A percentile compares a stretch with the other conserved stretches of the same genome.
Conservation (phyloP, 2,113 vertebrate genomes). For the Petrocephalus microphthalmus region DNA sequence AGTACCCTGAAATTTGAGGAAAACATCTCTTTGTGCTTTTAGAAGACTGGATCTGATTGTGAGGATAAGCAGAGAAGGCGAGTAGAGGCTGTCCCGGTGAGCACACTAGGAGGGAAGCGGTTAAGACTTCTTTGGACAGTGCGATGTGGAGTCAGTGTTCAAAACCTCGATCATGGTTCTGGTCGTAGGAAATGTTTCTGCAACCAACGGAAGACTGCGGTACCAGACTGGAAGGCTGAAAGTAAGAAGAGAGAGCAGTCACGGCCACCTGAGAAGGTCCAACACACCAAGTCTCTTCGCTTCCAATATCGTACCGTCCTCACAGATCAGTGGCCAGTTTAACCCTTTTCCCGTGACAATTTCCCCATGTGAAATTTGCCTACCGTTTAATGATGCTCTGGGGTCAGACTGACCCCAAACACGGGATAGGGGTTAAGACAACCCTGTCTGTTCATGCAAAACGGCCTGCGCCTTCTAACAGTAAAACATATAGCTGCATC, state of each 20-base stretch:
- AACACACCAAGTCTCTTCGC: not conserved
- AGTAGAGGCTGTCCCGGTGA: not conserved
- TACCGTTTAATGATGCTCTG: too few species aligned
- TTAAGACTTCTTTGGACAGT: conserved; percentile 80
- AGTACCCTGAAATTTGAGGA: not conserved
- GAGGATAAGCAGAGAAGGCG: conserved; percentile 21
- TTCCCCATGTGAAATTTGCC: too few species aligned
- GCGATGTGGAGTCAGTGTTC: conserved; percentile 84
- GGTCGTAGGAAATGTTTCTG: conserved; percentile 84
- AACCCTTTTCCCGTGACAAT: too few species aligned
- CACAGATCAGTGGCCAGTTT: not conserved
- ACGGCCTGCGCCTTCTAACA: not conserved
- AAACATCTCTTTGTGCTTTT: not conserved
- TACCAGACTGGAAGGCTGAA: conserved; percentile 82
- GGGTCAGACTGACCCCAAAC: too few species aligned
- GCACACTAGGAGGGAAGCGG: not conserved
- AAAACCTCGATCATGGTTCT: conserved; percentile 91
- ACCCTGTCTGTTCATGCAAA: not conserved
- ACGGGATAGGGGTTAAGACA: too few species aligned
- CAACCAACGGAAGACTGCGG: conserved; percentile 82
- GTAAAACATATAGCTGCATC: not conserved
- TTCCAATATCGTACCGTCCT: not conserved
- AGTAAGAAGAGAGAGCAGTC: not conserved
- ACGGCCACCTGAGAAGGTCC: not conserved
- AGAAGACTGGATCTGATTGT: not conserved